Conservation (phyloP, 2,113 vertebrate species). For the Nothocercus julius region DNA sequence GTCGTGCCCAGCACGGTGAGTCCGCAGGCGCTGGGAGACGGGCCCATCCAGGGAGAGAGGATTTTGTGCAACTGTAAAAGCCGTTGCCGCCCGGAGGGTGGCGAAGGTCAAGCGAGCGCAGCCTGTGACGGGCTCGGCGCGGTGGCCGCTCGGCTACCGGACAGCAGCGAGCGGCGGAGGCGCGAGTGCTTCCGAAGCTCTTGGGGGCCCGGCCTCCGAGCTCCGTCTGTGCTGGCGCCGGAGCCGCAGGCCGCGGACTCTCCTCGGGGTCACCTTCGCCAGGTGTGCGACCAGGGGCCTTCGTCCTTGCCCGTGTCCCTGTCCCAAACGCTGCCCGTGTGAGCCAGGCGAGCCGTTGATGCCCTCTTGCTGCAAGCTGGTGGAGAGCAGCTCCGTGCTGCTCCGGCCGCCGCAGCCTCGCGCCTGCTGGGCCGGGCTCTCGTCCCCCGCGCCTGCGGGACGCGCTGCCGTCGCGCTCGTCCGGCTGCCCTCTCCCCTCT, state of each 20-base stretch:
- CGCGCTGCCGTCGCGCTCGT: background rate
- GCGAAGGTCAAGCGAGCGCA: background rate
- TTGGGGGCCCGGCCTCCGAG: background rate
- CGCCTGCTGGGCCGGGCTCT: background rate
- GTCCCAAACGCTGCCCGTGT: background rate
- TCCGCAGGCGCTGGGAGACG: rapidly evolving
- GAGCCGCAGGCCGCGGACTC: rapidly evolving
- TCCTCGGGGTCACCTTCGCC: background rate
- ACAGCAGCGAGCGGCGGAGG: rapidly evolving
- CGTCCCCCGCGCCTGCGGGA: rapidly evolving
- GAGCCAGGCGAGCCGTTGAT: background rate
- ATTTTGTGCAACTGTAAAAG: background rate
- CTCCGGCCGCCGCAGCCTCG: background rate
- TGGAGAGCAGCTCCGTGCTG: background rate
- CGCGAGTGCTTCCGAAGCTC: rapidly evolving
- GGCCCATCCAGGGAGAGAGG: background rate
- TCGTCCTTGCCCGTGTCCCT: background rate
- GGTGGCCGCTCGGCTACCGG: background rate
- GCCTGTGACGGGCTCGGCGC: background rate
- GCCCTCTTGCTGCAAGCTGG: background rate
- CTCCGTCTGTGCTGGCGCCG: background rate
- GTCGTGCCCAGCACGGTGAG: conserved; percentile 81
- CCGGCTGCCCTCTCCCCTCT: too few species aligned
- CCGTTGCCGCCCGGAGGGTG: background rate
- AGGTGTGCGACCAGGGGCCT: background rate